These are phyloP conservation scores for Chrysogorgia sp. DNA, from an alignment of 92 coral and sea anemone genomes.

Conservation along the genomic window DNA sequence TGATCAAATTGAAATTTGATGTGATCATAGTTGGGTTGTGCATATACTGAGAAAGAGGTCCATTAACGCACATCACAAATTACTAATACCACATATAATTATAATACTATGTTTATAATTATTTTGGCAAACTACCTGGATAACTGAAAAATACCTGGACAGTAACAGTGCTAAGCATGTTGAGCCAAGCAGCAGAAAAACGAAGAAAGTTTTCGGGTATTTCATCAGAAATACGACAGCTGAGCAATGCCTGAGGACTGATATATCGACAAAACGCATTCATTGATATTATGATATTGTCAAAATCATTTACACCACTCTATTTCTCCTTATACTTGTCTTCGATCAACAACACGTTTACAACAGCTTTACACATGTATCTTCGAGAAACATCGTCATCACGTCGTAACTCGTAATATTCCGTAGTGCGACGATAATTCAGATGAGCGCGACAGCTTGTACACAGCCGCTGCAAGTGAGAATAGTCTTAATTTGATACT, in stretches of 20 bases:
- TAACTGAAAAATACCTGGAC: constrained; percentile 10
- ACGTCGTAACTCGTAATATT: background rate
- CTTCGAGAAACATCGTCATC: background rate
- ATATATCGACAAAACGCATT: constrained; percentile 22
- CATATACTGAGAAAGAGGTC: too few species aligned
- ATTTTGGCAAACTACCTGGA: background rate
- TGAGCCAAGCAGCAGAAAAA: background rate
- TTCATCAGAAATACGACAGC: constrained; percentile 26
- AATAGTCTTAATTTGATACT: too few species aligned
- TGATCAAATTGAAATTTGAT: too few species aligned
- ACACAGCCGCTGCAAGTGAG: too few species aligned
- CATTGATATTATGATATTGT: constrained; percentile 13
- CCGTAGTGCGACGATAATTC: background rate
- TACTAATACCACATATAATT: too few species aligned
- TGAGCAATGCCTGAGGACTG: constrained; percentile 3
- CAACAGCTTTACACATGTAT: background rate
- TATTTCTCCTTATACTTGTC: too few species aligned
- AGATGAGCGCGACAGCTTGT: too few species aligned
- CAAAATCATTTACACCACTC: background rate
- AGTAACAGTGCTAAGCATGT: background rate
- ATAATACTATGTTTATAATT: background rate
- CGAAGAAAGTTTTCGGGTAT: constrained; percentile 7
- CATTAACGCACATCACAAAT: too few species aligned
- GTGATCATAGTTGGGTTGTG: too few species aligned
- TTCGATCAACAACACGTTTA: background rate